Evolutionary conservation across 2,797 vertebrate species (phyloP).

Genomic region (Catostomus latipinnis): DNA sequence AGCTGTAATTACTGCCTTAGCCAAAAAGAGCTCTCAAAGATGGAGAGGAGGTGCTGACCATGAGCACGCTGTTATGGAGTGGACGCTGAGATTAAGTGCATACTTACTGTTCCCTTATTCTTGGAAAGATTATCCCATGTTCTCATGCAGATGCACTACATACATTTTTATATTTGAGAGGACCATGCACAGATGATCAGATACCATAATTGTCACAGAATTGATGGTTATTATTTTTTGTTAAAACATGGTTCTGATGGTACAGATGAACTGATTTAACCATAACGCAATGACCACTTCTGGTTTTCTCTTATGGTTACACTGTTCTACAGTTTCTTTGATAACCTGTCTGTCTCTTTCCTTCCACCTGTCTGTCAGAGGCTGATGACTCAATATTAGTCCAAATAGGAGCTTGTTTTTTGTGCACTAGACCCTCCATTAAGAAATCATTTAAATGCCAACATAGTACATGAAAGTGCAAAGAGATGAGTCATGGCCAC

Average conservation of each 20-base stretch:
- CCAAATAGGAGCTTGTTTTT: neutral
- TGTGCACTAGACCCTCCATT: conserved; percentile 45
- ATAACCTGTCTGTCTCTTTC: conserved; percentile 2
- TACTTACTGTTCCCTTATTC: conserved; percentile 12
- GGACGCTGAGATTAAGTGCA: conserved; percentile 27
- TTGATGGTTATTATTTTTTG: neutral
- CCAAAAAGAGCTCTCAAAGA: conserved; percentile 20
- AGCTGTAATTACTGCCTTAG: conserved; percentile 42
- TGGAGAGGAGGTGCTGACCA: neutral
- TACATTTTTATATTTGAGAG: neutral
- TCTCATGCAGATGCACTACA: conserved; percentile 2
- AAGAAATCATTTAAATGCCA: conserved; percentile 56
- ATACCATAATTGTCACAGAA: neutral
- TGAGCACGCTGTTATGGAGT: conserved; percentile 8
- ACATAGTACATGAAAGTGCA: conserved; percentile 46
- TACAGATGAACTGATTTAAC: no score
- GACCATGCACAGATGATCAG: no score
- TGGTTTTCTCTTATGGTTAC: conserved; percentile 4
- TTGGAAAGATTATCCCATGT: neutral
- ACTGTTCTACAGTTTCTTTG: neutral
- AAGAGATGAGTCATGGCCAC: conserved; percentile 42
- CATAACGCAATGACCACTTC: neutral
- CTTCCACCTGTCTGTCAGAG: conserved; percentile 9
- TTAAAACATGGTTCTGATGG: no score
- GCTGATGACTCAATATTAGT: conserved; percentile 33